Evolutionary conservation across 2,888 invertebrate species (phyloP).

Genomic region (Pyralis farinalis): DNA sequence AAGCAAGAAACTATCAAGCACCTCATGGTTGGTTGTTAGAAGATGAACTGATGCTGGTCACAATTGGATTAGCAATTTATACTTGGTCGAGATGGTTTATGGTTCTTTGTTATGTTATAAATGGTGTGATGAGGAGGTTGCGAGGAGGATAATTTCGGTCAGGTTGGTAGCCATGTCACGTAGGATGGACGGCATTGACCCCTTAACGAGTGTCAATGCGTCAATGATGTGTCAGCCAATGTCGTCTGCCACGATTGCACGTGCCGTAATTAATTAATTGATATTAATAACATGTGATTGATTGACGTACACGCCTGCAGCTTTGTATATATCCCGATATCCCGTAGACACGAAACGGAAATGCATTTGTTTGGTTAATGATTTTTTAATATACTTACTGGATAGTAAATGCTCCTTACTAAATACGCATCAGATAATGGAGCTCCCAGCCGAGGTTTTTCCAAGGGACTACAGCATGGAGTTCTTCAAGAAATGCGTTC

Average conservation of each 20-base stretch:
- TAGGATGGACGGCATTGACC: conserved; percentile 56
- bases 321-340: no score
- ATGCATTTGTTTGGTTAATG: no score
- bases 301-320: no score
- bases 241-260: conserved; percentile 12
- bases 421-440: no score
- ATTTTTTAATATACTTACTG: no score
- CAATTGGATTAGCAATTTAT: conserved; percentile 39
- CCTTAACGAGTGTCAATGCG: conserved; percentile 20
- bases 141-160: conserved; percentile 38
- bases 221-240: conserved; percentile 4
- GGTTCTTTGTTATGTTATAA: conserved; percentile 60
- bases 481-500: no score
- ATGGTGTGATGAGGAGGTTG: conserved; percentile 42
- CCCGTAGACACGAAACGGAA: no score
- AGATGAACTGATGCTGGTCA: conserved; percentile 37
- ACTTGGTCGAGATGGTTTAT: conserved; percentile 44
- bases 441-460: no score
- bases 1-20: conserved; percentile 46
- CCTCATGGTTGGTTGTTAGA: conserved; percentile 52
- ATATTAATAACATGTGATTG: no score
- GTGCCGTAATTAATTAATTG: conserved; percentile 21
- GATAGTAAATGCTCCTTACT: no score
- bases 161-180: conserved; percentile 43
- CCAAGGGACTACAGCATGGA: no score